A percentile compares a stretch with the other conserved stretches of the same genome.
These are phyloP conservation scores for Neodontobutis hainanensis DNA, from an alignment of 2,113 vertebrate genomes.

Conservation along the genomic window DNA sequence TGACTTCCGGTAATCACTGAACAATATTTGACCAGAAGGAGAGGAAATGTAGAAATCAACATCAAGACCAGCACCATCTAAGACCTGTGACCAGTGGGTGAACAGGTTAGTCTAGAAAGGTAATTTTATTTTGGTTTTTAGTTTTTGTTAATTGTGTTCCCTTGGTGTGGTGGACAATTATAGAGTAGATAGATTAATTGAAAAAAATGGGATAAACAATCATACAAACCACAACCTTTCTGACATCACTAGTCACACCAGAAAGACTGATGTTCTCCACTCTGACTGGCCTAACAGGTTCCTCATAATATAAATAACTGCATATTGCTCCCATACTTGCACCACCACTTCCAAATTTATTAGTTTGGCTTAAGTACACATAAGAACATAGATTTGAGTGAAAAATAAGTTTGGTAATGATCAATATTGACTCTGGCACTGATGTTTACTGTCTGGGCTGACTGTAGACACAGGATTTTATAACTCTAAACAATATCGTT, in stretches of 20 bases:
- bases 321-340: neutral
- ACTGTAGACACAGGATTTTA: too few relatives aligned
- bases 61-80: slow-evolving; percentile 93
- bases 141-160: neutral
- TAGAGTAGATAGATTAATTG: slow-evolving; percentile 1
- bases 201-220: neutral
- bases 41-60: slow-evolving; percentile 91
- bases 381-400: too few relatives aligned
- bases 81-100: slow-evolving; percentile 78
- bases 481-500: too few relatives aligned
- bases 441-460: too few relatives aligned
- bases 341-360: neutral
- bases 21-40: slow-evolving; percentile 85
- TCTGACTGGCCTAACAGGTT: slow-evolving; percentile 33
- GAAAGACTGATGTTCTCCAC: neutral
- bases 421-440: too few relatives aligned
- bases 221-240: neutral
- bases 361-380: too few relatives aligned
- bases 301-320: neutral
- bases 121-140: neutral
- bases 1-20: slow-evolving; percentile 91
- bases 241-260: neutral
- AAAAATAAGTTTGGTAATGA: too few relatives aligned
- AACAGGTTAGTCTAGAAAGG: neutral
- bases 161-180: neutral